Percentiles rank a stretch among this genome's conserved stretches.
These are phyloP conservation scores for Tetranychus truncatus DNA, from an alignment of 2,888 invertebrate species.

Conservation along the genomic window DNA sequence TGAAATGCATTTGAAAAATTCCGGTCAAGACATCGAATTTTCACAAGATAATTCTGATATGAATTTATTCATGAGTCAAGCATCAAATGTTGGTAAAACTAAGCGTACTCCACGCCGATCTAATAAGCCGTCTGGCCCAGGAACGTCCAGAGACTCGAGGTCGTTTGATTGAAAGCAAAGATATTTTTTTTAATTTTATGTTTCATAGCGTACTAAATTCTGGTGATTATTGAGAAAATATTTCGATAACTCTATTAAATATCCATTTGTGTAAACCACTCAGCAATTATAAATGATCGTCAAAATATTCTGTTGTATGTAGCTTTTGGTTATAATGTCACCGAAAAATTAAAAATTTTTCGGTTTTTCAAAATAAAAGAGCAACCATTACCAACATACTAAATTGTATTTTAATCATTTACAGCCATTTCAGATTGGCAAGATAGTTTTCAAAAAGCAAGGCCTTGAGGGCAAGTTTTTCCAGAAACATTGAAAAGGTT, in stretches of 20 bases:
- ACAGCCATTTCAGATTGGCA: too few species aligned
- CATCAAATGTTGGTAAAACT: not conserved
- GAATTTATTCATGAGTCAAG: not conserved
- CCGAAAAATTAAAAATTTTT: too few species aligned
- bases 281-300: too few species aligned
- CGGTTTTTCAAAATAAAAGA: too few species aligned
- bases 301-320: too few species aligned
- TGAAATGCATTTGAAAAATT: constrained; percentile 39
- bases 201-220: not conserved
- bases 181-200: not conserved
- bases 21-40: not conserved
- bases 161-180: not conserved
- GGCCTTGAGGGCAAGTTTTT: too few species aligned
- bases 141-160: not conserved
- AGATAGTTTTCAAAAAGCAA: too few species aligned
- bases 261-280: too few species aligned
- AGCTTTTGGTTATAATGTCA: too few species aligned
- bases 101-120: not conserved
- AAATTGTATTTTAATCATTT: too few species aligned
- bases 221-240: not conserved
- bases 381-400: too few species aligned
- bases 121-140: not conserved
- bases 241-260: not conserved
- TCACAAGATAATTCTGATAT: constrained; percentile 3
- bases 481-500: too few species aligned